Evolutionary conservation across 2,113 vertebrate genomes (phyloP), one percentile per base, ranked within the genome.

Genomic region (Nibea coibor): DNA sequence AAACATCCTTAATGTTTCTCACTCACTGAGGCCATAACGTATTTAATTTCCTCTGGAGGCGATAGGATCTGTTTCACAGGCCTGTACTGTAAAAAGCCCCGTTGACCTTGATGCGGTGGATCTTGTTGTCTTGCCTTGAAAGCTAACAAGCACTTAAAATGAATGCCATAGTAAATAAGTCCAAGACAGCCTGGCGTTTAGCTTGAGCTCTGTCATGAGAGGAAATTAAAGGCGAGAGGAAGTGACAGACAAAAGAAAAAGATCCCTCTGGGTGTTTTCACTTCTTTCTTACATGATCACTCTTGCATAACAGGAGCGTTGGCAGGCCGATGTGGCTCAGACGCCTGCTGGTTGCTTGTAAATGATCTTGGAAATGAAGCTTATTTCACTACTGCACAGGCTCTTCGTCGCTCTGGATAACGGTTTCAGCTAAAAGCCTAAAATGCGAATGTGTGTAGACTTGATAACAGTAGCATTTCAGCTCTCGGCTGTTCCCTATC

Each of bases 41-140:
- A 26, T 90, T 89, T 87, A 17, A 86, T 89, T 85, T 88, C 85
- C 81, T 86, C 64, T 58, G 51, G 28, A 59, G 26, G 78, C 15
- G 80, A 89, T 83, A 42, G 78, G 71, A 87, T 89, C 57, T 6
- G 39, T 59, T 63, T 78, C 84, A 66, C 81, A 39, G 68, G 56
- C 56, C 68, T 31, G 61, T 68, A 43, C 73, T 78, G 83, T 73
- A 59, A 75, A 81, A 75, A 24, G 56, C 48, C 56, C 35, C 1
- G 47, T n/a, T 57, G 72, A 81, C 72, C 65, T 75, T 20, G 48
- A 65, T 54, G 56, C 48, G 1, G 14, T 19, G 24, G 47, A 28
- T 63, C 66, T 39, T 64, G 73, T 65, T 64, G 61, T 66, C 63
- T 75, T 5, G 50, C 62, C 82, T 76, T 72, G 35, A 76, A 82